phyloP scores from a whole-genome alignment of 2,797 vertebrate species.

The Sebastes aleutianus region DNA sequence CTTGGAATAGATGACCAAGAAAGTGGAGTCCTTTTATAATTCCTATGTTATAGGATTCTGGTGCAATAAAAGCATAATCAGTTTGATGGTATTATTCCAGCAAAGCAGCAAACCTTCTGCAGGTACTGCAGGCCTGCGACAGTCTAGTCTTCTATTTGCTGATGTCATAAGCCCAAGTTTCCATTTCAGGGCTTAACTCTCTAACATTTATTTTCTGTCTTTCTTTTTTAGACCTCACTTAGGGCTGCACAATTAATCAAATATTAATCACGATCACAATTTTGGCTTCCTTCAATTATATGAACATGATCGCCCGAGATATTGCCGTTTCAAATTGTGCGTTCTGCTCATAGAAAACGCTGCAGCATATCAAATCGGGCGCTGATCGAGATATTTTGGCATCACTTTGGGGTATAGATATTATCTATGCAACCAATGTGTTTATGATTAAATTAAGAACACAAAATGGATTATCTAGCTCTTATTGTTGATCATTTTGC shows the following conservation, averaged over 20 bases:
- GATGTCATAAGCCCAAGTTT: background rate
- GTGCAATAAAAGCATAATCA: conserved; percentile 21
- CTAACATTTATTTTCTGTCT: background rate
- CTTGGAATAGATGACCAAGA: conserved; percentile 11
- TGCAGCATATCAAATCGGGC: background rate
- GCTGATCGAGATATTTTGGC: background rate
- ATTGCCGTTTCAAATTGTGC: background rate
- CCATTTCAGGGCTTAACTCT: background rate
- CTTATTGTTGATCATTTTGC: too few relatives aligned
- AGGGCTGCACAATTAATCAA: background rate
- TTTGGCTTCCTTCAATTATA: too few relatives aligned
- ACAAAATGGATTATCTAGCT: too few relatives aligned
- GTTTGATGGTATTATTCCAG: background rate
- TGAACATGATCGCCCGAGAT: too few relatives aligned
- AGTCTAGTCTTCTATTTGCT: background rate
- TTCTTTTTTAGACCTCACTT: background rate
- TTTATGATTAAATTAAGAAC: too few relatives aligned
- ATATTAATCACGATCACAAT: background rate
- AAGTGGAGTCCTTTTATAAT: conserved; percentile 13
- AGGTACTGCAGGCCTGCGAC: background rate
- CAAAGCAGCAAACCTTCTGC: background rate
- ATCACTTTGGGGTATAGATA: background rate
- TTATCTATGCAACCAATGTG: too few relatives aligned
- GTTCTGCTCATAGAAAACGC: background rate
- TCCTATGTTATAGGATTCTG: conserved; percentile 11